Evolutionary conservation across 2,113 vertebrate genomes (phyloP).

Genomic region (Cercopithecus mona): DNA sequence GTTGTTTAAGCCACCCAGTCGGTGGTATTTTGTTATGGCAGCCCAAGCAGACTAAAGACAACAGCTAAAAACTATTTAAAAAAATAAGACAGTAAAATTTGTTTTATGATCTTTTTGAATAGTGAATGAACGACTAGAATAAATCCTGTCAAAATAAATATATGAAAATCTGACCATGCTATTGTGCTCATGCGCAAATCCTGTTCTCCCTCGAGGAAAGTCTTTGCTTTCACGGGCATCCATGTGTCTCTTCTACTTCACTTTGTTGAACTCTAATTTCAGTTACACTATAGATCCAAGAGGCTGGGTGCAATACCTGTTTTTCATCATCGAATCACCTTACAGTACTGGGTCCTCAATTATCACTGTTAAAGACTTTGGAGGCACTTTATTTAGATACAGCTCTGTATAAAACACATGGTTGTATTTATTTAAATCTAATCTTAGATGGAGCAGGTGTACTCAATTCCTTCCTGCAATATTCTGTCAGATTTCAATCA

Average conservation of each 20-base stretch:
- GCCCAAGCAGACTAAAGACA: not conserved
- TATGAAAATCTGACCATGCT: not conserved
- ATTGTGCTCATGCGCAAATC: not conserved
- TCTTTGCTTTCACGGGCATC: not conserved
- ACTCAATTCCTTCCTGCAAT: not conserved
- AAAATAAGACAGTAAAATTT: not conserved
- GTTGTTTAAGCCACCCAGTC: not conserved
- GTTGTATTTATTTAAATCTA: not conserved
- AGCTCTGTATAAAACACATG: not conserved
- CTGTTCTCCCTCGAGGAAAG: not conserved
- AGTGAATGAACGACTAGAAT: not conserved
- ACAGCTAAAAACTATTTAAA: slow-evolving; percentile 9
- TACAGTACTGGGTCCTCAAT: not conserved
- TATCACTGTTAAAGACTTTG: not conserved
- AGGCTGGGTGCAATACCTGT: not conserved
- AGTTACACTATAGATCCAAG: not conserved
- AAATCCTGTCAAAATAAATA: slow-evolving; percentile 2
- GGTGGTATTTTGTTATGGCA: not conserved
- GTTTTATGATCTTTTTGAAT: slow-evolving; percentile 24
- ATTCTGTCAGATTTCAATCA: not conserved
- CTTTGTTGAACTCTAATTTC: not conserved
- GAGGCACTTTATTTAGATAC: not conserved
- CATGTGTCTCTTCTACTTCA: not conserved
- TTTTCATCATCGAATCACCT: not conserved
- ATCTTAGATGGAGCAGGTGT: not conserved